Evolutionary conservation across 1,140 invertebrate genomes (phyloP), one percentile per base, ranked within the genome.

Genomic region (Zaprionus ghesquierei): DNA sequence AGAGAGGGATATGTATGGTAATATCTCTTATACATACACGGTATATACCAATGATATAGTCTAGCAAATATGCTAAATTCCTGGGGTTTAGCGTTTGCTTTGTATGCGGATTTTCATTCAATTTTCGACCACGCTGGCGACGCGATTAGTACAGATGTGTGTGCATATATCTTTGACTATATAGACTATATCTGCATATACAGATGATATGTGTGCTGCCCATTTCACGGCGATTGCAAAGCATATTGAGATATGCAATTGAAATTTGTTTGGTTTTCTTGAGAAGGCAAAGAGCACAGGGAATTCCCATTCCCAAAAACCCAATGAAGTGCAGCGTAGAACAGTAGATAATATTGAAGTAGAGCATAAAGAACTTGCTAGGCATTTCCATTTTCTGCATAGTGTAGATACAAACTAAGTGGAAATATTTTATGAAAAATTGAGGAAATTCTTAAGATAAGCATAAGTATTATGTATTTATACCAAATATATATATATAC

Each of bases 61-160:
- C 61, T 64, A 44, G 77, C 84, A 74, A 89, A 87, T 87, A 84
- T 87, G 85, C 84, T 72, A 89, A 66, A 89, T 89, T 89, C 79
- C 74, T 84, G 59, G 69, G 81, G 64, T 74, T 79, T 80, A 69
- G 27, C 44, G 51, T 49, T 60, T 64, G 35, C 58, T 64, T 70
- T 70, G 55, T 74, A 69, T 65, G 46, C 68, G 54, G 69, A 66
- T 62, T 89, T 87, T 89, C 84, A 89, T 89, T 89, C 85, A 80
- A 84, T 71, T 84, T 69, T 76, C 62, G 51, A 69, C 25, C 46
- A 69, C 29, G 69, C 75, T 81, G 81, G 65, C 74, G 81, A 70
- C 58, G 49, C 31, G 33, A 31, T 22, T 13, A 58, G 31, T 25
- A 53, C 10, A 54, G n/a, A 41, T 41, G 35, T 38, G 35, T 35